A percentile compares a stretch with the other conserved stretches of the same genome.
Conservation (phyloP, 1,140 invertebrate genomes). For the Bombyx mandarina region DNA sequence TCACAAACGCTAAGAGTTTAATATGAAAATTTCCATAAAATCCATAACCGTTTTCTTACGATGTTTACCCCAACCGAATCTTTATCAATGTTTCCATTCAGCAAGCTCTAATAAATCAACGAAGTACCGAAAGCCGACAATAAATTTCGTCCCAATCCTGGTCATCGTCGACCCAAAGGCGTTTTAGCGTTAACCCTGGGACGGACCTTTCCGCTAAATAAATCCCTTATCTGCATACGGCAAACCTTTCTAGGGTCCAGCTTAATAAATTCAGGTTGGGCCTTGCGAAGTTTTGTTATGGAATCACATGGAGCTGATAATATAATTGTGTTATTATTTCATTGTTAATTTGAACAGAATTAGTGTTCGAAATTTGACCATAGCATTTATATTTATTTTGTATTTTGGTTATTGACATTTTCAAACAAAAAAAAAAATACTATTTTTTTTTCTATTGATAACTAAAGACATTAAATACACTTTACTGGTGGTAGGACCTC, state of each 20-base stretch:
- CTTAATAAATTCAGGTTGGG: constrained; percentile 71
- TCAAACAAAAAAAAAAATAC: too few relatives aligned
- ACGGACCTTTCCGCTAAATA: constrained; percentile 70
- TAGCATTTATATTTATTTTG: too few relatives aligned
- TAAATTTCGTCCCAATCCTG: constrained; percentile 64
- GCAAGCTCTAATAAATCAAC: constrained; percentile 59
- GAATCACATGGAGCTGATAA: constrained; percentile 32
- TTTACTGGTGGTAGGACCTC: too few relatives aligned
- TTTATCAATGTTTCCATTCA: constrained; percentile 53
- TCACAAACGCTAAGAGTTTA: too few relatives aligned
- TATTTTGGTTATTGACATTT: too few relatives aligned
- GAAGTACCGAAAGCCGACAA: constrained; percentile 51
- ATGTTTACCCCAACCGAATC: constrained; percentile 4
- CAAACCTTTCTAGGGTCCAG: constrained; percentile 69
- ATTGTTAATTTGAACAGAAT: too few relatives aligned
- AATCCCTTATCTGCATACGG: constrained; percentile 71
- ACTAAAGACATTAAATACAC: too few relatives aligned
- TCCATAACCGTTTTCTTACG: too few relatives aligned
- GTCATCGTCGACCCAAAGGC: constrained; percentile 61
- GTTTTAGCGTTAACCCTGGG: constrained; percentile 57
- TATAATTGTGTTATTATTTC: too few relatives aligned
- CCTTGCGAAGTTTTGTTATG: constrained; percentile 48
- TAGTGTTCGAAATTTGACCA: too few relatives aligned
- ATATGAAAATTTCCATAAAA: too few relatives aligned
- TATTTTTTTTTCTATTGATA: too few relatives aligned